Percentiles rank a stretch among this genome's conserved stretches.
phyloP scores from a whole-genome alignment of 2,797 vertebrate genomes.

The Sternarchorhynchus goeldii region DNA sequence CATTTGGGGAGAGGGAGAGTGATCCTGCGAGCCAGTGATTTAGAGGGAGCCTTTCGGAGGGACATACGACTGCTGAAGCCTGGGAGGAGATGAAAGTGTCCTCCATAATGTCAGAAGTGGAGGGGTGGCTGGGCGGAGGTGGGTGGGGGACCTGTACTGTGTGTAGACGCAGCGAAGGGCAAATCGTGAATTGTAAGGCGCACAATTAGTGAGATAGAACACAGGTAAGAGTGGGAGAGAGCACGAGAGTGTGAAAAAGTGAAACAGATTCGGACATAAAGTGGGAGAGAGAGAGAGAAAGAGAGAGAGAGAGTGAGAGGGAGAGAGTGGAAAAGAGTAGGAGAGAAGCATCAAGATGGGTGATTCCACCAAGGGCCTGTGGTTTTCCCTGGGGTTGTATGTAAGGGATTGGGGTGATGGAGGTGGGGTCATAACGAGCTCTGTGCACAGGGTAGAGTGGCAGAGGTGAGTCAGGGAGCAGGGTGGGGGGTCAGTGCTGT shows the following conservation, averaged over 20 bases:
- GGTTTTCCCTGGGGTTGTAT: conserved; percentile 65
- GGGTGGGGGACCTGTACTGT: conserved; percentile 70
- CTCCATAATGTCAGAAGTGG: conserved; percentile 72
- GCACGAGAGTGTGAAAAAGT: conserved; percentile 52
- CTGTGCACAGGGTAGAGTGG: conserved; percentile 66
- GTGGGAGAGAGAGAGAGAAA: conserved; percentile 20
- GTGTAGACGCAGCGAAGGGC: conserved; percentile 74
- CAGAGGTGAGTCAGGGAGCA: conserved; percentile 65
- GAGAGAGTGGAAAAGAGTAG: conserved; percentile 60
- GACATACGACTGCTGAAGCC: conserved; percentile 67
- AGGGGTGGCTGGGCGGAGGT: conserved; percentile 67
- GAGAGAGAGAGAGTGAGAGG: conserved; percentile 57
- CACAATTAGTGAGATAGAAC: conserved; percentile 51
- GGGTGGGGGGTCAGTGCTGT: conserved; percentile 40
- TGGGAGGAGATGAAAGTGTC: conserved; percentile 77
- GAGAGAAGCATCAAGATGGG: conserved; percentile 57
- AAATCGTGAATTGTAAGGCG: conserved; percentile 69
- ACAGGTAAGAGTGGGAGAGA: background rate
- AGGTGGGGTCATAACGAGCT: conserved; percentile 69
- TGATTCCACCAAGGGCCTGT: conserved; percentile 67
- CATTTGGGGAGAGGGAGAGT: conserved; percentile 78
- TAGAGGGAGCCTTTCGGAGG: conserved; percentile 72
- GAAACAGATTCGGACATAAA: conserved; percentile 48
- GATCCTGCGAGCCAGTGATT: conserved; percentile 78
- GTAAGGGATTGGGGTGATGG: conserved; percentile 63